Base-by-base conservation (phyloP, 2,888 invertebrate genomes). In the Lasius fuliginosus region DNA sequence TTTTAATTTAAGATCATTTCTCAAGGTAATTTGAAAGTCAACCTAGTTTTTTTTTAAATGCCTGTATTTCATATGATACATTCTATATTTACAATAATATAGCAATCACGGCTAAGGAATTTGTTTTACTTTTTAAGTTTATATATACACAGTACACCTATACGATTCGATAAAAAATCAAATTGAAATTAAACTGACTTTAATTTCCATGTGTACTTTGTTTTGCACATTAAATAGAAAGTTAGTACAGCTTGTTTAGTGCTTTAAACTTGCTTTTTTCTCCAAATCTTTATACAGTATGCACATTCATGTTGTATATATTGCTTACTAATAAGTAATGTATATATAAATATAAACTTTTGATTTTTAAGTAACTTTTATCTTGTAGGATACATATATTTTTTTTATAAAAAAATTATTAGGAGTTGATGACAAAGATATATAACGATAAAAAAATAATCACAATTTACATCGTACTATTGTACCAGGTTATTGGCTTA, bases 401-500 rank as follows among this genome's bases (percentile, higher is more conserved):
- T 62, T 27, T 33, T 33, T 33, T 23, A 62, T 5, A 11, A 40
- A 12, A 65, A 11, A 30, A 1, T 11, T 46, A 49, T 9, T 4
- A 42, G 1, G 6, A 67, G 5, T 67, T 3, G 11, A 15, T 23
- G 18, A 49, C 3, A 49, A 49, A 15, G 12, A 33, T n/a, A n/a
- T n/a, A 23, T 53, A 68, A 49, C 12, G 3, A 68, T 6, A 18
- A 58, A 42, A 77, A 36, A 27, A 33, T 18, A 46, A 60, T 58
- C 23, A 18, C 8, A 49, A 46, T 30, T 53, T 53, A 11, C 1
- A 71, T 27, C 6, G 27, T 71, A 40, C 4, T 23, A 27, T 1
- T 6, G 23, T 58, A 79, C 60, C 27, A 82, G 71, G 83, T 84
- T 83, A 76, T 91, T 93, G 93, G 94, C 94, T 94, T 94, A 94